Evolutionary conservation across 1,140 invertebrate species (phyloP).

Genomic region (Sinonovacula constricta): DNA sequence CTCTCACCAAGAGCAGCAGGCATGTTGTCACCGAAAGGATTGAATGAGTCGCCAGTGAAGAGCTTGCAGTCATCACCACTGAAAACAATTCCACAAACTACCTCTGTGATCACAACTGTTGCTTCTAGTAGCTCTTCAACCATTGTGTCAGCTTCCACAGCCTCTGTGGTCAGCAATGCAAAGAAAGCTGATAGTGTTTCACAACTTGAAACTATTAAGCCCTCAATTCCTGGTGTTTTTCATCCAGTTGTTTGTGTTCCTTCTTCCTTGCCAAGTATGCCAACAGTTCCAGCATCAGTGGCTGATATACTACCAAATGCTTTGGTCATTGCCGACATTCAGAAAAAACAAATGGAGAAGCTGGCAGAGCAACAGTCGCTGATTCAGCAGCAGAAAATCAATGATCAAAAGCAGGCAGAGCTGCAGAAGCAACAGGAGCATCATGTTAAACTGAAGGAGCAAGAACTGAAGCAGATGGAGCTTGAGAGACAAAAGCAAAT

Average conservation of each 20-base stretch:
- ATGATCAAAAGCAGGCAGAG: slow-evolving; percentile 35
- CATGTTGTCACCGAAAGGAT: too few relatives aligned
- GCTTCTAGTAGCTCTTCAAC: slow-evolving; percentile 2
- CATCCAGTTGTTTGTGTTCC: slow-evolving; percentile 18
- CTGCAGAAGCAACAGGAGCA: slow-evolving; percentile 44
- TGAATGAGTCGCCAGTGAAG: slow-evolving; percentile 1
- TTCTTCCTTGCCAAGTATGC: not conserved
- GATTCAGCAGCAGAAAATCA: slow-evolving; percentile 52
- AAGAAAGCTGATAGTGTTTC: not conserved
- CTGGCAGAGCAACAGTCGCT: slow-evolving; percentile 48
- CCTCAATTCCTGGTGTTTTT: slow-evolving; percentile 25
- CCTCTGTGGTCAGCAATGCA: not conserved
- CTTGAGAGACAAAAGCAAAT: slow-evolving; percentile 61
- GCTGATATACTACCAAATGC: not conserved
- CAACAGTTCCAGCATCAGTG: not conserved
- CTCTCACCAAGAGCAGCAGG: slow-evolving; percentile 11
- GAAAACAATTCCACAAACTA: slow-evolving; percentile 16
- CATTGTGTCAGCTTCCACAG: not conserved
- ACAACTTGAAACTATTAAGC: slow-evolving; percentile 7
- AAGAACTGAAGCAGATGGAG: slow-evolving; percentile 54
- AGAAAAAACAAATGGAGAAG: slow-evolving; percentile 39
- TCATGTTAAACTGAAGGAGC: slow-evolving; percentile 40
- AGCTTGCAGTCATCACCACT: slow-evolving; percentile 1
- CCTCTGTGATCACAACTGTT: slow-evolving; percentile 13
- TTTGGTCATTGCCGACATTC: not conserved